Base-by-base conservation (phyloP, 2,113 vertebrate species). In the Stigmatopora argus region DNA sequence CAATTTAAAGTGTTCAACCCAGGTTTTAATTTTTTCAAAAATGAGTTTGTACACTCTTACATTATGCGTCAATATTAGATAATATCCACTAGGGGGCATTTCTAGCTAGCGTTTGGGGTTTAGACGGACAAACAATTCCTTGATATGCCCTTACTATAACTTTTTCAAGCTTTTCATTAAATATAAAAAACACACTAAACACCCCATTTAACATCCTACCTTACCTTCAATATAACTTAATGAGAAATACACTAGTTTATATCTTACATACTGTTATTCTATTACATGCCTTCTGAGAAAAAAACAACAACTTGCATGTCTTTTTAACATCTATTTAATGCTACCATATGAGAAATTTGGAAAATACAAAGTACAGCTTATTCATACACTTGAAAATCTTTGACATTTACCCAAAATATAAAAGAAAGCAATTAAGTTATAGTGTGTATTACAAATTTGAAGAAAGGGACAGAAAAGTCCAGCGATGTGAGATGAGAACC, bases 321-420 rank as follows among this genome's bases (percentile, higher is more conserved):
- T 45, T 89, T 90, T 87, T 87, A 86, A 91, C 90, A 91, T 80
- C 87, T 88, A 91, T 92, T 92, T 92, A 92, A 90, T 92, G 91
- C 87, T 88, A 92, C 89, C 86, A 86, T 88, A 91, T 90, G 89
- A 91, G 86, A 89, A 90, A 90, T 90, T 90, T 92, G 89, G 88
- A 91, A 90, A 92, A 90, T 92, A 92, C 91, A 92, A 92, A 92
- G 86, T 90, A 91, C 89, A 84, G 87, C 82, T 90, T 85, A 89
- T 89, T 91, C 89, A 87, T 88, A 90, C 65, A 86, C 89, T 81
- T 85, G 83, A 89, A 91, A 89, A 90, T 85, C 77, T 86, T 41
- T 67, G 87, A 82, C 26, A 75, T 85, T 84, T 89, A 89, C 83
- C 80, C 87, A 88, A 90, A 90, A 90, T 89, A 89, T 86, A 89